A percentile compares a stretch with the other conserved stretches of the same genome.
These are phyloP conservation scores for Myotis pilosus DNA, from an alignment of 2,797 vertebrate species.

Conservation along the genomic window DNA sequence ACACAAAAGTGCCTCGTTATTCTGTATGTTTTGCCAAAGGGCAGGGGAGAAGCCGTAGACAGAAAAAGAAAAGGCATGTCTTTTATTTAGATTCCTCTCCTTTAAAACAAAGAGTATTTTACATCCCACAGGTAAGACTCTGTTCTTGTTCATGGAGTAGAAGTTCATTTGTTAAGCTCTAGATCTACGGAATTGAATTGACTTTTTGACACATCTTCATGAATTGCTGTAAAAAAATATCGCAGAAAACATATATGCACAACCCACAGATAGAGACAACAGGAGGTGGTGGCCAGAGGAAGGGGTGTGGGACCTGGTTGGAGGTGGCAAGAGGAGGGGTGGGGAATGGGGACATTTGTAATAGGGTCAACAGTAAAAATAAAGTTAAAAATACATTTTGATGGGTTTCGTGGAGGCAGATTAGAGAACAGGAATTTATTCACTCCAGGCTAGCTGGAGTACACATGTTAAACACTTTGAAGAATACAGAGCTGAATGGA, in stretches of 20 bases:
- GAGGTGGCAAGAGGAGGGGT: not conserved
- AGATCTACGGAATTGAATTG: not conserved
- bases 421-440: not conserved
- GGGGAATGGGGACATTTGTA: not conserved
- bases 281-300: not conserved
- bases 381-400: not conserved
- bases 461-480: not conserved
- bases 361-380: not conserved
- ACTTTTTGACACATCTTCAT: not conserved
- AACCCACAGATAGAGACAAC: not conserved
- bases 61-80: conserved; percentile 1
- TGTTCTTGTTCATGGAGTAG: not conserved
- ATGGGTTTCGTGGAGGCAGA: not conserved
- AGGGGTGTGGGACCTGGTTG: not conserved
- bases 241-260: not conserved
- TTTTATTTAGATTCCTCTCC: not conserved
- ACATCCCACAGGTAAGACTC: not conserved
- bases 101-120: conserved; percentile 30
- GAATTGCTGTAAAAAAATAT: not conserved
- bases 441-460: not conserved
- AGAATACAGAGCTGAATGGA: not conserved
- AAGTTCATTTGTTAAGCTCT: not conserved
- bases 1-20: conserved; percentile 45
- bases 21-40: conserved; percentile 34
- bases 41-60: not conserved